Evolutionary conservation across 2,888 invertebrate genomes (phyloP).

Genomic region (Cremastinae sp.): DNA sequence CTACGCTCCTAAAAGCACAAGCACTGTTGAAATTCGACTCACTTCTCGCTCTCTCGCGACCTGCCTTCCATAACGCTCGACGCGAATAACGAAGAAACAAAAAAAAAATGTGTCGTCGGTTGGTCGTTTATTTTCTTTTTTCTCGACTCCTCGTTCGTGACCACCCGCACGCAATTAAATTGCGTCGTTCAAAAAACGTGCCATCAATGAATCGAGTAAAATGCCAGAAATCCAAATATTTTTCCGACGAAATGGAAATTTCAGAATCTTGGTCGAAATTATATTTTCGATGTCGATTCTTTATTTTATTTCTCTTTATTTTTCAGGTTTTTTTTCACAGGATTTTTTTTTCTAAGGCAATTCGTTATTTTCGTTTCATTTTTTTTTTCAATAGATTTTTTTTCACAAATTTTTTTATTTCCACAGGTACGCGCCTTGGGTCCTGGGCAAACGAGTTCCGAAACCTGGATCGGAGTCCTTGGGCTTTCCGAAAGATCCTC

Average conservation of each 20-base stretch:
- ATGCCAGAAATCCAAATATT: not conserved
- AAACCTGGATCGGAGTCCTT: constrained; percentile 34
- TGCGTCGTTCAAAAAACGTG: constrained; percentile 41
- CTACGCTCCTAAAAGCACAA: constrained; percentile 34
- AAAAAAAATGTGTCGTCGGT: constrained; percentile 43
- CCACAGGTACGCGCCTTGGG: constrained; percentile 34
- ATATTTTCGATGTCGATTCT: not conserved
- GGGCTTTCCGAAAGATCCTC: constrained; percentile 34
- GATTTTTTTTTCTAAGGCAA: not conserved
- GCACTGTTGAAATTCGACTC: constrained; percentile 45
- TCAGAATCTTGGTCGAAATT: too few relatives aligned
- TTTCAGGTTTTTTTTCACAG: constrained; percentile 5
- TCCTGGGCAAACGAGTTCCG: constrained; percentile 54
- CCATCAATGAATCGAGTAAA: not conserved
- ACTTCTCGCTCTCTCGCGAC: constrained; percentile 45
- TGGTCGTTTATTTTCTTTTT: constrained; percentile 14
- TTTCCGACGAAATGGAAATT: too few relatives aligned
- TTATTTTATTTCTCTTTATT: not conserved
- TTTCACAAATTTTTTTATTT: constrained; percentile 21
- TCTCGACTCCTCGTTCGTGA: constrained; percentile 9
- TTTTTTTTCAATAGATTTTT: not conserved
- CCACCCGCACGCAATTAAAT: constrained; percentile 39
- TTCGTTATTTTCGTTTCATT: not conserved
- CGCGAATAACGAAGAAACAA: not conserved
- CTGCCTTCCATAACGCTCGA: constrained; percentile 44